Evolutionary conservation across 2,113 vertebrate species (phyloP), one percentile per base, ranked within the genome.

Genomic region (Orycteropus afer): DNA sequence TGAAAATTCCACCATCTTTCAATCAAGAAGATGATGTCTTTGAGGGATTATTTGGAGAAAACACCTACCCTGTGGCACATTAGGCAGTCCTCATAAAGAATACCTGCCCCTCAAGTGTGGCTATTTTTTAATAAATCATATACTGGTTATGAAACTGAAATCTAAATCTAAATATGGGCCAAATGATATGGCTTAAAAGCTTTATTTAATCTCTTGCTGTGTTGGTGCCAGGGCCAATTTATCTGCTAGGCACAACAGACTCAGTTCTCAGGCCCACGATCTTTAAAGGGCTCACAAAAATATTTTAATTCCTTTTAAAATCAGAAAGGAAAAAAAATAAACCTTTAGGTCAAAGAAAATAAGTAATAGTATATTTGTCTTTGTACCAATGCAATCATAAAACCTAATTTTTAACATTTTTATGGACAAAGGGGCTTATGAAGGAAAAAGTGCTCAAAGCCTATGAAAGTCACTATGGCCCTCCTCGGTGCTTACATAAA

Each of bases 341-440:
- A 78, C 3, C 73, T 89, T 67, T 85, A 90, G 45, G 20, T 81
- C 86, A 51, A 79, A 86, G 34, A 77, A 90, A 63, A 49, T 8
- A 78, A n/a, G 7, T 59, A 57, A 71, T 71, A 73, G 55, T 53
- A 74, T 45, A 76, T 32, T 51, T 29, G n/a, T 85, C 23, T 91
- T 77, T 32, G 49, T 34, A n/a, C 25, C 69, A 82, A 78, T 11
- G 14, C 8, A 77, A 7, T 71, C 12, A 85, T 67, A 57, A 90
- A 84, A 79, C 74, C n/a, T 71, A 61, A 89, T 27, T 77, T 74
- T 45, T 71, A 73, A 67, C 84, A 69, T 88, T 78, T 92, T 92
- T 32, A 78, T 78, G 27, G 17, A 83, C 22, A 34, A 88, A 89
- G 12, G 91, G 34, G 13, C 17, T 2, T 22, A 32, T 1, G 18